phyloP scores from a whole-genome alignment of 2,797 vertebrate genomes.

The Aphelocoma californica region DNA sequence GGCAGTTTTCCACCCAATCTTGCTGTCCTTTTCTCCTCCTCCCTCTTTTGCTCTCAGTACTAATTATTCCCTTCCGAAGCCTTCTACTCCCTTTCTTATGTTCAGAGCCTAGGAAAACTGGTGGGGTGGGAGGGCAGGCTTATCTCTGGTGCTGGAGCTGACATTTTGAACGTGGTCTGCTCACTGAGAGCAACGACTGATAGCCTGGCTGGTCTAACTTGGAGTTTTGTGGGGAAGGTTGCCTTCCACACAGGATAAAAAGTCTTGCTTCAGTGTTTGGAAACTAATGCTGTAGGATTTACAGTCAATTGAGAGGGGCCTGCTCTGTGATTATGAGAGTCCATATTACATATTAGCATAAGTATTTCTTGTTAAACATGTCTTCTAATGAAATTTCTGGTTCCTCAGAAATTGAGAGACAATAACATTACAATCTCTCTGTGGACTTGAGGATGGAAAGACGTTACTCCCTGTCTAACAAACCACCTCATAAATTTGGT shows the following conservation, averaged over 20 bases:
- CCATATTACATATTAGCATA: background rate
- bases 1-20: background rate
- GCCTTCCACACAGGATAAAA: background rate
- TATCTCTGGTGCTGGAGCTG: background rate
- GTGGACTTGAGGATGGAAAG: background rate
- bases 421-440: background rate
- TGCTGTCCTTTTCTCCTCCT: background rate
- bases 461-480: background rate
- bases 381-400: background rate
- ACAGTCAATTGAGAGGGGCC: background rate
- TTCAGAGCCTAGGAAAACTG: background rate
- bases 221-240: background rate
- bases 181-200: background rate
- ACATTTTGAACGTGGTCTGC: background rate
- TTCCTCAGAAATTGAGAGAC: fast-evolving
- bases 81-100: background rate
- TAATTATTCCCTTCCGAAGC: background rate
- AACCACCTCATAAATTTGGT: background rate
- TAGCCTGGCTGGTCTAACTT: background rate
- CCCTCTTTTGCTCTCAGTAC: background rate
- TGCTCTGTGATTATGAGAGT: background rate
- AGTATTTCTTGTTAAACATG: background rate
- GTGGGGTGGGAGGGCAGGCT: background rate
- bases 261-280: background rate
- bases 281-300: background rate